Percentiles rank a stretch among this genome's conserved stretches.
phyloP scores from a whole-genome alignment of 2,797 vertebrate genomes.

The Hephaestus fuliginosus region DNA sequence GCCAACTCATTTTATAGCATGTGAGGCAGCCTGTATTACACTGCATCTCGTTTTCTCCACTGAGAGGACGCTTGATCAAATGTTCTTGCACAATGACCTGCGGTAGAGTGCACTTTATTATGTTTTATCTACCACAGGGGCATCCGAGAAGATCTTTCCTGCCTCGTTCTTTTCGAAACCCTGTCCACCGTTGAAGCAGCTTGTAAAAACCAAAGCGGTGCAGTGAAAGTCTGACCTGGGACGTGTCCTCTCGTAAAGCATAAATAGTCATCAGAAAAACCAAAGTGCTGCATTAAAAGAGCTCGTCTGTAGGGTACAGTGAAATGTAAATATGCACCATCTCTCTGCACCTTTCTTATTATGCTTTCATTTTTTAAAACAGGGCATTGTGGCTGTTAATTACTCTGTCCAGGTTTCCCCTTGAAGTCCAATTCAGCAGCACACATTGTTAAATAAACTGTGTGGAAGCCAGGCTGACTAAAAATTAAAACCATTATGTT shows the following conservation, averaged over 20 bases:
- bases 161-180: too few species aligned
- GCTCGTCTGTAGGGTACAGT: not conserved
- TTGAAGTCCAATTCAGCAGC: not conserved
- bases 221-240: slow-evolving; percentile 14
- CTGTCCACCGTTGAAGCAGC: too few species aligned
- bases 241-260: not conserved
- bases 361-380: too few species aligned
- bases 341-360: not conserved
- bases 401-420: slow-evolving; percentile 1
- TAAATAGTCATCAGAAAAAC: not conserved
- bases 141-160: too few species aligned
- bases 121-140: too few species aligned
- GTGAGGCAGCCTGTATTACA: too few species aligned
- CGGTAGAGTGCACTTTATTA: too few species aligned
- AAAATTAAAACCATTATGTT: not conserved
- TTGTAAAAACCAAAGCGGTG: not conserved
- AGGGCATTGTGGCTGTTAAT: not conserved
- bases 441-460: not conserved
- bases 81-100: too few species aligned
- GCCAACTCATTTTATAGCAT: too few species aligned
- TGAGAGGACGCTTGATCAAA: too few species aligned
- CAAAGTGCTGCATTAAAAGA: not conserved
- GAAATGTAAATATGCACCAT: not conserved
- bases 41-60: too few species aligned
- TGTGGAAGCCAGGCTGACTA: not conserved